Evolutionary conservation across 2,888 invertebrate genomes (phyloP).

Genomic region (Caenorhabditis wallacei): DNA sequence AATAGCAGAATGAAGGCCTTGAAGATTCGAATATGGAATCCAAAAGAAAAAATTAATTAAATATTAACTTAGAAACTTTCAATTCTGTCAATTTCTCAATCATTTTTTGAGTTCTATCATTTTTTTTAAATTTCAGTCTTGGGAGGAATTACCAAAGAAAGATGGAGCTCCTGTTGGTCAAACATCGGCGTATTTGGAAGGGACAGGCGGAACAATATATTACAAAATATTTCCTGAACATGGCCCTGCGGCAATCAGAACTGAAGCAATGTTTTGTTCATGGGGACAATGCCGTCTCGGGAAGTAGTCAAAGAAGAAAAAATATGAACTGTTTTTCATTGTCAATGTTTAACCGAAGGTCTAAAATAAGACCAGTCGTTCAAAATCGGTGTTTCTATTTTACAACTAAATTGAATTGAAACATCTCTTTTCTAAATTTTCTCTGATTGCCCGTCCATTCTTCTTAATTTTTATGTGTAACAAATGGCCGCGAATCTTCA

Average conservation of each 20-base stretch:
- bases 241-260: constrained; percentile 37
- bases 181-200: constrained; percentile 53
- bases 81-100: too few species aligned
- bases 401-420: too few species aligned
- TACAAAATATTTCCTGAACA: constrained; percentile 54
- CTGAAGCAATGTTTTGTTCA: constrained; percentile 50
- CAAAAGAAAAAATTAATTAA: too few species aligned
- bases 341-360: too few species aligned
- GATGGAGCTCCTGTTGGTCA: constrained; percentile 24
- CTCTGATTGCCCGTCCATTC: not conserved
- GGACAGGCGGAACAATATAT: constrained; percentile 42
- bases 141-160: constrained; percentile 37
- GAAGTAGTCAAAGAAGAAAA: constrained; percentile 7
- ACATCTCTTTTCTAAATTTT: too few species aligned
- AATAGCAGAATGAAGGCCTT: too few species aligned
- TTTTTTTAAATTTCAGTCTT: constrained; percentile 28
- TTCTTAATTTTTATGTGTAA: constrained; percentile 40
- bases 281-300: constrained; percentile 57
- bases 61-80: too few species aligned
- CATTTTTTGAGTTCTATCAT: not conserved
- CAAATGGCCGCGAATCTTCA: constrained; percentile 38
- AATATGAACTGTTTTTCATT: not conserved
- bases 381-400: too few species aligned
- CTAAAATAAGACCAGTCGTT: too few species aligned
- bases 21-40: too few species aligned